A percentile compares a stretch with the other conserved stretches of the same genome.
Evolutionary conservation across 2,888 invertebrate species (phyloP).

Genomic region (Operophtera brumata): DNA sequence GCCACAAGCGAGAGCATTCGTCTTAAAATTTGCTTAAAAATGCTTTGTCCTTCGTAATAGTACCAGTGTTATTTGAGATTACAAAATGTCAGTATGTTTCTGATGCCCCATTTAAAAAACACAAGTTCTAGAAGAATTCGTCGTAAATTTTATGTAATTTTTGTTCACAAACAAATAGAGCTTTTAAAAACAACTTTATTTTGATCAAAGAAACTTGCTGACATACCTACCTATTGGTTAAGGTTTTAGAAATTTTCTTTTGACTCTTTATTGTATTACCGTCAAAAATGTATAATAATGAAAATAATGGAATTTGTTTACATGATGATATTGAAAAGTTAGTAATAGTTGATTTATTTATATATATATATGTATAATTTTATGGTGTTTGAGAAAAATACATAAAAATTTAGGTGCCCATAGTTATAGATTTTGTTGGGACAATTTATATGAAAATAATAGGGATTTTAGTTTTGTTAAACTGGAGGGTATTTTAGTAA

Average conservation of each 20-base stretch:
- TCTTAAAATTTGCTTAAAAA: too few species aligned
- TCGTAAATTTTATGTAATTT: too few species aligned
- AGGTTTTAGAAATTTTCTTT: not conserved
- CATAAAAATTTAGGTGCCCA: conserved; percentile 11
- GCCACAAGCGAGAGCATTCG: too few species aligned
- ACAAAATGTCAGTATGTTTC: conserved; percentile 10
- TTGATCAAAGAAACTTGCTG: conserved; percentile 5
- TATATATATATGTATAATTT: not conserved
- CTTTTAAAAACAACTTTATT: not conserved
- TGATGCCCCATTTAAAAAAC: not conserved
- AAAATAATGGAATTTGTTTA: not conserved
- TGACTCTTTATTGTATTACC: conserved; percentile 9
- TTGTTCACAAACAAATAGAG: not conserved
- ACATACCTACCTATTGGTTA: not conserved
- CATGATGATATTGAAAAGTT: not conserved
- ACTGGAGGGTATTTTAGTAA: not conserved
- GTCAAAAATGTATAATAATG: conserved; percentile 3
- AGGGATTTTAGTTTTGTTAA: not conserved
- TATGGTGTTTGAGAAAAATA: not conserved
- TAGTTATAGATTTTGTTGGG: conserved; percentile 3
- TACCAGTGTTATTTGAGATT: conserved; percentile 7
- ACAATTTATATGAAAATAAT: not conserved
- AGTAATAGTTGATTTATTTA: not conserved
- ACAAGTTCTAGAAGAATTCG: not conserved
- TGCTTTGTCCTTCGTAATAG: not conserved